phyloP scores from a whole-genome alignment of 2,888 invertebrate genomes.

The Eupeodes latifasciatus region DNA sequence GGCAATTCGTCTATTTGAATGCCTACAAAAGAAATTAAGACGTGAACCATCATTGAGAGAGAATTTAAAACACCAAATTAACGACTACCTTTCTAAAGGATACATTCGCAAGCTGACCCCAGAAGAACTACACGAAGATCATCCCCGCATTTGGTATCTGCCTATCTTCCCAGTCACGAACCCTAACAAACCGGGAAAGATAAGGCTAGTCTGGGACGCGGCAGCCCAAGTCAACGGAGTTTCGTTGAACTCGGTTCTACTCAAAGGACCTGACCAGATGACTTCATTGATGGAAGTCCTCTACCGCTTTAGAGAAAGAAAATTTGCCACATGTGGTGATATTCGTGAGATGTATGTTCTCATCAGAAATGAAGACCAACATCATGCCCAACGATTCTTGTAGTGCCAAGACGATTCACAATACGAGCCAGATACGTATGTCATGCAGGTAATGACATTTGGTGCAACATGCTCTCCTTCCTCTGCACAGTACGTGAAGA shows the following conservation, averaged over 20 bases:
- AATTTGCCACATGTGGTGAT: neutral
- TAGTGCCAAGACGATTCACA: neutral
- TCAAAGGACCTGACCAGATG: neutral
- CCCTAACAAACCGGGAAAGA: too few relatives aligned
- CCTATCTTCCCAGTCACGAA: too few relatives aligned
- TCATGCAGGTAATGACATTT: slow-evolving; percentile 1
- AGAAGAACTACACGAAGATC: neutral
- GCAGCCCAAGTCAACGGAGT: neutral
- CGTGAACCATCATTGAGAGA: neutral
- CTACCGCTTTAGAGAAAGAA: neutral
- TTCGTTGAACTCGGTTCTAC: neutral
- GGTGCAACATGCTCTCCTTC: neutral
- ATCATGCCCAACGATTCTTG: neutral
- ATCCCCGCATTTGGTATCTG: slow-evolving; percentile 8
- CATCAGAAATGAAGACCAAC: neutral
- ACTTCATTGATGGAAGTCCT: neutral
- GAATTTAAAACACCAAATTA: neutral
- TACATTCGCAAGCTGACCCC: neutral
- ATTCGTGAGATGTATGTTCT: neutral
- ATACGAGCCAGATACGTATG: neutral
- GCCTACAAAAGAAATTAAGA: neutral
- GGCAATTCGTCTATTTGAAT: slow-evolving; percentile 4
- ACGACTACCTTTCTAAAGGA: neutral
- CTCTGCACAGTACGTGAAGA: neutral
- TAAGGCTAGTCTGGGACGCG: neutral